Percentiles rank a stretch among this genome's conserved stretches.
Conservation (phyloP, 2,113 vertebrate genomes). For the Toxotes chatareus region DNA sequence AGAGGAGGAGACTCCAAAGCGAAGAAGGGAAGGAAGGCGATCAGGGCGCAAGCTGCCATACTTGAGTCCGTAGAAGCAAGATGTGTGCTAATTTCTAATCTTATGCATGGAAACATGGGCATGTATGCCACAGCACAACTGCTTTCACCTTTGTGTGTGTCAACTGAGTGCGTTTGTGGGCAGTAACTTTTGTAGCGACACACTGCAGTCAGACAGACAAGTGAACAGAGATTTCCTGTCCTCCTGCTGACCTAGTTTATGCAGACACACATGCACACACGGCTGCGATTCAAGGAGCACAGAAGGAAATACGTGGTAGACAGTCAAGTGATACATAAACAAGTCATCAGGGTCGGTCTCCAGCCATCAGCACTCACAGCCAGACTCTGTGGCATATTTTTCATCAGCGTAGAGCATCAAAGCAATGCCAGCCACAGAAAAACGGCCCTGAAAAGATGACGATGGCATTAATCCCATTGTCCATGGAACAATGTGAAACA, state of each 20-base stretch:
- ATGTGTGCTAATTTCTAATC: constrained; percentile 13
- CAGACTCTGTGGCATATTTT: constrained; percentile 38
- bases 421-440: constrained; percentile 27
- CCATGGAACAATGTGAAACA: constrained; percentile 36
- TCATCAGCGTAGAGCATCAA: constrained; percentile 48
- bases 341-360: constrained; percentile 45
- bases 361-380: constrained; percentile 32
- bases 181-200: constrained; percentile 41
- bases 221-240: constrained; percentile 74
- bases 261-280: constrained; percentile 45
- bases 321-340: constrained; percentile 58
- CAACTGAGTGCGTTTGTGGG: constrained; percentile 21
- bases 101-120: constrained; percentile 13
- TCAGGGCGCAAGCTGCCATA: background rate
- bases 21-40: background rate
- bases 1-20: background rate
- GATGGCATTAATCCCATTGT: constrained; percentile 55
- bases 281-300: constrained; percentile 44
- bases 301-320: constrained; percentile 58
- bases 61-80: constrained; percentile 7
- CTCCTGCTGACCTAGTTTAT: constrained; percentile 73
- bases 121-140: background rate
- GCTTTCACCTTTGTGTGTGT: background rate
- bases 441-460: constrained; percentile 9
- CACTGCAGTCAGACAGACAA: constrained; percentile 51